Evolutionary conservation across 2,888 invertebrate genomes (phyloP).

Genomic region (Nomada goodeniana): DNA sequence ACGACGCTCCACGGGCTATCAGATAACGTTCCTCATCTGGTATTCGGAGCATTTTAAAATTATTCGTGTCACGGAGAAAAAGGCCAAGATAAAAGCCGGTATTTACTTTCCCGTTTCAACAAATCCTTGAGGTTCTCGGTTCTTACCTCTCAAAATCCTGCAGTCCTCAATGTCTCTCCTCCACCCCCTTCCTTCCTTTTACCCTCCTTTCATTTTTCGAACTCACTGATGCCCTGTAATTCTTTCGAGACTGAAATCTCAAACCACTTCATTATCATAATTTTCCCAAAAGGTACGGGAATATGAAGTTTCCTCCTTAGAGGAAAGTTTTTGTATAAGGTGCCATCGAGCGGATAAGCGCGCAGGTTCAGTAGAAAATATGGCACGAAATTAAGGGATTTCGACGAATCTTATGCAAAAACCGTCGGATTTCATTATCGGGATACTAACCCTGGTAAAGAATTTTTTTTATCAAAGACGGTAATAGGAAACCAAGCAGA

Average conservation of each 20-base stretch:
- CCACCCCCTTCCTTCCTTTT: not conserved
- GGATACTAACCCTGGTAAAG: too few species aligned
- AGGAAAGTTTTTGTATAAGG: constrained; percentile 12
- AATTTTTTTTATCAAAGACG: too few species aligned
- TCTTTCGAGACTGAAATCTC: constrained; percentile 32
- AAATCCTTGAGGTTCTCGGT: constrained; percentile 31
- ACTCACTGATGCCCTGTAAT: constrained; percentile 23
- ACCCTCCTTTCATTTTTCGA: constrained; percentile 13
- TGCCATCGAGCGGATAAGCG: not conserved
- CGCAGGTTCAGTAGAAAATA: not conserved
- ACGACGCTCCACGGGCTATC: constrained; percentile 18
- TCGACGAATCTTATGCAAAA: not conserved
- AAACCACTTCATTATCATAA: constrained; percentile 41
- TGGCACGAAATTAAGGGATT: not conserved
- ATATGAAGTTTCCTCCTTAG: constrained; percentile 18
- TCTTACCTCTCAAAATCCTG: not conserved
- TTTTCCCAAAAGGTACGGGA: constrained; percentile 39
- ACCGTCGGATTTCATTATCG: too few species aligned
- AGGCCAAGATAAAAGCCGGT: not conserved
- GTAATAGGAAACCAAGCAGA: too few species aligned
- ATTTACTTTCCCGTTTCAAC: constrained; percentile 19
- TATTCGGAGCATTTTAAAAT: constrained; percentile 40
- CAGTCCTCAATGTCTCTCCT: not conserved
- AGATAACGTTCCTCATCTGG: constrained; percentile 48
- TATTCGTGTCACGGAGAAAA: constrained; percentile 20